Evolutionary conservation across 2,113 vertebrate genomes (phyloP), one percentile per base, ranked within the genome.

Genomic region (Pao palembangensis): DNA sequence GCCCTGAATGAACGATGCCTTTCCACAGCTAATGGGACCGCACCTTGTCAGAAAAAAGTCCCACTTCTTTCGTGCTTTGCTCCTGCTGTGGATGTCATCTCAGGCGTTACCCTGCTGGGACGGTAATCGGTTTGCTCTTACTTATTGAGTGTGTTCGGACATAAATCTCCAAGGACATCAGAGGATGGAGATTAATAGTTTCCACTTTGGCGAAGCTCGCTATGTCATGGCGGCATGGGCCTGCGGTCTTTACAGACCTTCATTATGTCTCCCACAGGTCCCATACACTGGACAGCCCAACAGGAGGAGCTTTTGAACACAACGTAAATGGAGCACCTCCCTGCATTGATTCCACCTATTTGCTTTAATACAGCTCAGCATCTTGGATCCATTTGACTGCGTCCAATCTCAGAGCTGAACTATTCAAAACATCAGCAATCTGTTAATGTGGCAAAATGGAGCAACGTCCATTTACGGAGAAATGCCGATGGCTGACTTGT

Each of bases 21-120:
- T 20, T 44, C 48, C 21, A 25, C 23, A 16, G 59, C 43, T 68
- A 55, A 60, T 64, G 51, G 47, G 57, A 60, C 51, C 48, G 14
- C 18, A 5, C 8, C 0, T 58, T 3, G 16, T 61, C 23, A 46
- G 42, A 71, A 50, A 50, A 67, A 5, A 38, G 43, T n/a, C 50
- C 63, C 51, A 11, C 18, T 44, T 64, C 14, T 8, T 3, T 55
- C 21, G 34, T 38, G 34, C 3, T 34, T 41, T 1, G 11, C 15
- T 1, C 8, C 0, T 4, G 25, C 8, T 17, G 6, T 4, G n/a
- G 7, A 18, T 25, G 7, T 42, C 18, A 15, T 41, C 42, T 68
- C 15, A 43, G 43, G 14, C 42, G 43, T 60, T 8, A 48, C 8
- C 13, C 15, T 44, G 15, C 34, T 41, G 12, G 14, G 50, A 54